A percentile compares a stretch with the other conserved stretches of the same genome.
phyloP scores from a whole-genome alignment of 2,113 vertebrate genomes.

The Tenebrosternarchus preto region DNA sequence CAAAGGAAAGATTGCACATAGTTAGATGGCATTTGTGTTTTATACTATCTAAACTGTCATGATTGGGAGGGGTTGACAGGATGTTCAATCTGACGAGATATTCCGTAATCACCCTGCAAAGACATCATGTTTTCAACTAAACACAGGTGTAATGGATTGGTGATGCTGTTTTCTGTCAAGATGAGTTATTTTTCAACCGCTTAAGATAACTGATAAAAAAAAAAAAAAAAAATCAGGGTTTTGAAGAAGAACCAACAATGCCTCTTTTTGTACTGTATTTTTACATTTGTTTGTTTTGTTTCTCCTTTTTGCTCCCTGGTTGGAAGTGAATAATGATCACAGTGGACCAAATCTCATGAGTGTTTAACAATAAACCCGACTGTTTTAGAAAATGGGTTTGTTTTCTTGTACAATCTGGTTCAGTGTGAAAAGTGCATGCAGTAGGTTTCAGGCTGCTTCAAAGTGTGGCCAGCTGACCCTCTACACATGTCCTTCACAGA shows the following conservation, averaged over 20 bases:
- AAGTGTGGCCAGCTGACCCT: not conserved
- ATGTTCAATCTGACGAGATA: not conserved
- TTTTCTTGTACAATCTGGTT: not conserved
- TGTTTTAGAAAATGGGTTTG: conserved; percentile 65
- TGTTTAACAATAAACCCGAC: conserved; percentile 77
- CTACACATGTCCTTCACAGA: no score
- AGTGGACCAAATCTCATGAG: conserved; percentile 81
- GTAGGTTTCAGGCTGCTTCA: not conserved
- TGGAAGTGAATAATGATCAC: conserved; percentile 70
- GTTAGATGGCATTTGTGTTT: conserved; percentile 40
- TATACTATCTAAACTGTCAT: conserved; percentile 25
- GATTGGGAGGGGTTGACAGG: conserved; percentile 12
- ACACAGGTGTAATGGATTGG: conserved; percentile 39
- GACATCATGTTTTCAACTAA: conserved; percentile 22
- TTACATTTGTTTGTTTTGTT: conserved; percentile 68
- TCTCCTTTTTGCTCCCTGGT: conserved; percentile 70
- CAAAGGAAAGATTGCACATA: conserved; percentile 24
- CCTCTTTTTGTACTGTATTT: conserved; percentile 74
- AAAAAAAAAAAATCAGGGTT: conserved; percentile 61
- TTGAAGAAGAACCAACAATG: conserved; percentile 60
- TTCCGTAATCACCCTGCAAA: conserved; percentile 35
- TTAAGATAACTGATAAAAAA: conserved; percentile 48
- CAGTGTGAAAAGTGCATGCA: not conserved
- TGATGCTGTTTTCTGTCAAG: conserved; percentile 48
- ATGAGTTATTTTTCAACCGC: conserved; percentile 59